Conservation (phyloP, 2,888 invertebrate genomes). For the Hetaerina titia region DNA sequence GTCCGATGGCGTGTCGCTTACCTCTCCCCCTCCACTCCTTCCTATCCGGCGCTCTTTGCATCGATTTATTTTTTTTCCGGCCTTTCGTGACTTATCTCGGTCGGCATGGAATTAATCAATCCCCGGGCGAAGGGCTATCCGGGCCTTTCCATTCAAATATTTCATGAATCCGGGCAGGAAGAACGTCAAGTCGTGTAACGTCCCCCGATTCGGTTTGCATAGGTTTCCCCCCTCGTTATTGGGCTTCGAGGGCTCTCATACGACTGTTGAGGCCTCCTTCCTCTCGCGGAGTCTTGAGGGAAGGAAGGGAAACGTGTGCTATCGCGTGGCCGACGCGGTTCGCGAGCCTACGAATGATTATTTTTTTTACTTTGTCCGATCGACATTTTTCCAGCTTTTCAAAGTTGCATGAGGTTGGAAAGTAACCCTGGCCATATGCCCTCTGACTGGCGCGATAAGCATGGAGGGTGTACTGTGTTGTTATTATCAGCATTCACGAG, state of each 20-base stretch:
- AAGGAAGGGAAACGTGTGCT: background rate
- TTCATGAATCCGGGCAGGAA: background rate
- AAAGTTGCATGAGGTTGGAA: too few species aligned
- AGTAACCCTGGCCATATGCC: too few species aligned
- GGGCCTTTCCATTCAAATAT: background rate
- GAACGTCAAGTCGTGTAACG: background rate
- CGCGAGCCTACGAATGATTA: background rate
- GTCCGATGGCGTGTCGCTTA: background rate
- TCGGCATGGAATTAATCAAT: slow-evolving; percentile 18
- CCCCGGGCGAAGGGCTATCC: background rate
- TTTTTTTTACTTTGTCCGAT: background rate
- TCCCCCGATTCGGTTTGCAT: background rate
- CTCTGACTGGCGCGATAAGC: too few species aligned
- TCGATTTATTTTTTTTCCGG: background rate
- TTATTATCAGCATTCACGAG: too few species aligned
- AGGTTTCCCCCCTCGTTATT: background rate
- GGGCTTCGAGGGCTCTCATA: background rate
- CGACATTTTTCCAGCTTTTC: background rate
- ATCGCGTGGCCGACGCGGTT: background rate
- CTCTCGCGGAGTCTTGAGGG: background rate
- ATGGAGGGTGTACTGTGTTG: too few species aligned
- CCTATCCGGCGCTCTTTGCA: background rate
- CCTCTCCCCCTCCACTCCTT: background rate
- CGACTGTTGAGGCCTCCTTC: background rate
- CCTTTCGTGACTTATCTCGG: slow-evolving; percentile 13